phyloP scores from a whole-genome alignment of 2,888 invertebrate species.

The Ecliptopera silaceata region DNA sequence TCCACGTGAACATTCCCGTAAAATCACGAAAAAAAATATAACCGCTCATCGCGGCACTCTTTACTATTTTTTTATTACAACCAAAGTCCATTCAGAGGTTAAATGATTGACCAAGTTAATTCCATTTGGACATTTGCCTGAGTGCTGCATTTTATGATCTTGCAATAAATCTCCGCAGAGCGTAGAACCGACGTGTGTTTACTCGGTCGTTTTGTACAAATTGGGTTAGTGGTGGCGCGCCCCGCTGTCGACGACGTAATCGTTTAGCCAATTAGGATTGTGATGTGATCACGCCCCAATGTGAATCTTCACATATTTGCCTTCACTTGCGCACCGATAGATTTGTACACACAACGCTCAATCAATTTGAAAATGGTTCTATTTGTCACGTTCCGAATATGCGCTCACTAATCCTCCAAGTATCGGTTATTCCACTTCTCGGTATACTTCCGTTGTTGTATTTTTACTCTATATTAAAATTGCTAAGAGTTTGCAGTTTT shows the following conservation, averaged over 20 bases:
- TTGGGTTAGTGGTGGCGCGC: conserved; percentile 68
- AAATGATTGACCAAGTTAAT: conserved; percentile 41
- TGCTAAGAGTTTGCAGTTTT: conserved; percentile 39
- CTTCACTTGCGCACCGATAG: conserved; percentile 53
- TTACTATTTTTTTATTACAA: conserved; percentile 5
- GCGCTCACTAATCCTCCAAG: conserved; percentile 37
- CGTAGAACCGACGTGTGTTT: conserved; percentile 67
- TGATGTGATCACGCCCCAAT: conserved; percentile 64
- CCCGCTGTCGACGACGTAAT: conserved; percentile 67
- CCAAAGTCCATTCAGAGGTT: conserved; percentile 34
- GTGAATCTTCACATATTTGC: conserved; percentile 68
- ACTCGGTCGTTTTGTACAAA: conserved; percentile 70
- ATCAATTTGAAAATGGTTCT: conserved; percentile 53
- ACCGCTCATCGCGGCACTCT: conserved; percentile 20
- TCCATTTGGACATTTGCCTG: conserved; percentile 57
- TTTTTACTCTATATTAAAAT: conserved; percentile 37
- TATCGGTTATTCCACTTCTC: conserved; percentile 14
- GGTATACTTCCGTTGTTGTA: conserved; percentile 20
- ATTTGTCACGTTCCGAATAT: conserved; percentile 34
- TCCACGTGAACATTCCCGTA: conserved; percentile 10
- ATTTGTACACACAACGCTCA: conserved; percentile 52
- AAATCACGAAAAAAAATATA: conserved; percentile 4
- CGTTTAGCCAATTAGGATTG: conserved; percentile 67
- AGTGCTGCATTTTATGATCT: conserved; percentile 65
- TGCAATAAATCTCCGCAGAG: conserved; percentile 65